These are phyloP conservation scores for Tiliqua scincoides DNA, from an alignment of 2,113 vertebrate genomes.

Conservation along the genomic window DNA sequence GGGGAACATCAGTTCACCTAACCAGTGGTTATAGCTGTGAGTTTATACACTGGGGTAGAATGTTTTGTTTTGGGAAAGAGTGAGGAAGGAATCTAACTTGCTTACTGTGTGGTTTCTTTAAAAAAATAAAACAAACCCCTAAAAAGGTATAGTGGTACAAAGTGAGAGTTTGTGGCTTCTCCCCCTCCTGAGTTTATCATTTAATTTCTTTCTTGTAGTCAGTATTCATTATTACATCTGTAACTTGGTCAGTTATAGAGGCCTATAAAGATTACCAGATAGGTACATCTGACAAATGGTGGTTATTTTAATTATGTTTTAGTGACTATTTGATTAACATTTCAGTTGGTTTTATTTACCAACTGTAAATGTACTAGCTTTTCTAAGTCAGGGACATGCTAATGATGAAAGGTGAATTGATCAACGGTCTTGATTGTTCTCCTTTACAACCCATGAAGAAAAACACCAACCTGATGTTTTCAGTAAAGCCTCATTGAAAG, in stretches of 20 bases:
- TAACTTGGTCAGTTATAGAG: neutral
- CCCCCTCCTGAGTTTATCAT: neutral
- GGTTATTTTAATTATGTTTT: neutral
- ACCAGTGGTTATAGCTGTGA: neutral
- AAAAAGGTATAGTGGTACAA: neutral
- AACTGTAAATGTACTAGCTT: neutral
- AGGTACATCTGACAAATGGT: neutral
- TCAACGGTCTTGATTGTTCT: too few relatives aligned
- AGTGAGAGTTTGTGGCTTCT: neutral
- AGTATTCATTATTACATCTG: neutral
- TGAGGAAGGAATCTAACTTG: neutral
- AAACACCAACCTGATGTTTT: too few relatives aligned
- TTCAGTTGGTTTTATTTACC: neutral
- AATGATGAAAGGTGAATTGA: neutral
- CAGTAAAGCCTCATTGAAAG: too few relatives aligned
- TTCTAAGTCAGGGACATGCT: neutral
- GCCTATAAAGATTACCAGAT: neutral
- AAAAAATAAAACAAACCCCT: neutral
- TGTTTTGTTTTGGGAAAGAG: neutral
- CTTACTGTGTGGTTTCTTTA: neutral
- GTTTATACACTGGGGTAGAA: neutral
- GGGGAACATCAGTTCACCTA: neutral
- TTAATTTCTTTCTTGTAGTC: neutral
- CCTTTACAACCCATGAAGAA: too few relatives aligned
- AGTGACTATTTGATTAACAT: neutral